phyloP scores from a whole-genome alignment of 2,113 vertebrate species.

The Onychorhynchus coronatus region DNA sequence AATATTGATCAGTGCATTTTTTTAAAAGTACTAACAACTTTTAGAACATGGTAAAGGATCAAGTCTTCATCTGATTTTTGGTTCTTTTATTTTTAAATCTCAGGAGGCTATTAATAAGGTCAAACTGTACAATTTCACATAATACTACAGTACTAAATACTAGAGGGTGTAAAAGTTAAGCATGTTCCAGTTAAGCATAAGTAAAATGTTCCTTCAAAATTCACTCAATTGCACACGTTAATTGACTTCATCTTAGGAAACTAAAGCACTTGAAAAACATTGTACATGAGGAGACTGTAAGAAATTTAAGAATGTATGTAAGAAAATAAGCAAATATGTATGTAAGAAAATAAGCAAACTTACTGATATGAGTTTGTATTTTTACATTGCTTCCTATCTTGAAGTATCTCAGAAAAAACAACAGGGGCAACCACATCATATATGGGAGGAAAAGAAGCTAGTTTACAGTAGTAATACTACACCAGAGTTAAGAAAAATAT shows the following conservation, averaged over 20 bases:
- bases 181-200: not conserved
- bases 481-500: not conserved
- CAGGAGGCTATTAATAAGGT: not conserved
- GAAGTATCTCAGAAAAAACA: not conserved
- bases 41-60: not conserved
- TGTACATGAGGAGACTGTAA: not conserved
- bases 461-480: not conserved
- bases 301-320: not conserved
- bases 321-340: not conserved
- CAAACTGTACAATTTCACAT: not conserved
- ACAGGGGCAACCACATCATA: fast-evolving
- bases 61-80: not conserved
- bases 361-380: not conserved
- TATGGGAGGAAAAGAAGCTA: not conserved
- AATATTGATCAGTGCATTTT: not conserved
- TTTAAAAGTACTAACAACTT: not conserved
- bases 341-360: not conserved
- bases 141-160: not conserved
- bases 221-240: not conserved
- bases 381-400: not conserved
- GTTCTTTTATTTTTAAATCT: not conserved
- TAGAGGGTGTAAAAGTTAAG: not conserved
- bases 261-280: not conserved
- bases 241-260: not conserved
- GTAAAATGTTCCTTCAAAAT: not conserved